Conservation (phyloP, 2,888 invertebrate genomes). For the Pocota personata region DNA sequence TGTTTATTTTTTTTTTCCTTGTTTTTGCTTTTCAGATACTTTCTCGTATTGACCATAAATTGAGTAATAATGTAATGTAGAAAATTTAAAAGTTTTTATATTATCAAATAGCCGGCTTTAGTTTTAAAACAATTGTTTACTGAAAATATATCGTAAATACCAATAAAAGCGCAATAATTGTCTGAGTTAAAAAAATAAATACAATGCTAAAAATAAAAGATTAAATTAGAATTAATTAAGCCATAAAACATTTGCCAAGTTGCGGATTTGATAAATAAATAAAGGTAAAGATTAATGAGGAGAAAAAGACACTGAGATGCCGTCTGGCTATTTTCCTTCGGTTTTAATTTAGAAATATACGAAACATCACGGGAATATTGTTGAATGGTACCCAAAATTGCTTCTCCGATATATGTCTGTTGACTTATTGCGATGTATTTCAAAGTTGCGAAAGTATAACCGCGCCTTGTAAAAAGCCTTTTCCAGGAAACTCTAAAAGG, state of each 20-base stretch:
- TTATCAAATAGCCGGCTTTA: background rate
- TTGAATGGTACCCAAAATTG: no score
- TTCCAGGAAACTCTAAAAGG: no score
- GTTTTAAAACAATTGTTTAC: conserved; percentile 2
- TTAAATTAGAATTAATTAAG: background rate
- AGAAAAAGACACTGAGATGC: background rate
- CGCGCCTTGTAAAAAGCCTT: no score
- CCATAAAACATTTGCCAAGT: background rate
- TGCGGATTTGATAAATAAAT: conserved; percentile 5
- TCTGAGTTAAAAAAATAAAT: conserved; percentile 14
- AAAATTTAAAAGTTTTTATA: background rate
- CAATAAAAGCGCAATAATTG: conserved; percentile 3
- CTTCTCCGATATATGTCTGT: no score
- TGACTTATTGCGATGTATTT: no score
- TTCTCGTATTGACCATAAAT: no score
- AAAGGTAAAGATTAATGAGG: background rate
- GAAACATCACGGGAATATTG: no score
- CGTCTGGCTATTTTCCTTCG: background rate
- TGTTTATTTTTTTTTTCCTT: background rate
- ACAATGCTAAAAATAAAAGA: conserved; percentile 7
- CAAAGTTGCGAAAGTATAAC: no score
- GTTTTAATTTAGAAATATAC: background rate
- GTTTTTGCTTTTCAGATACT: no score
- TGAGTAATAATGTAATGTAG: no score
- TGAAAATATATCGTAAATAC: background rate